Evolutionary conservation across 2,888 invertebrate species (phyloP).

Genomic region (Phragmatobia fuliginosa): DNA sequence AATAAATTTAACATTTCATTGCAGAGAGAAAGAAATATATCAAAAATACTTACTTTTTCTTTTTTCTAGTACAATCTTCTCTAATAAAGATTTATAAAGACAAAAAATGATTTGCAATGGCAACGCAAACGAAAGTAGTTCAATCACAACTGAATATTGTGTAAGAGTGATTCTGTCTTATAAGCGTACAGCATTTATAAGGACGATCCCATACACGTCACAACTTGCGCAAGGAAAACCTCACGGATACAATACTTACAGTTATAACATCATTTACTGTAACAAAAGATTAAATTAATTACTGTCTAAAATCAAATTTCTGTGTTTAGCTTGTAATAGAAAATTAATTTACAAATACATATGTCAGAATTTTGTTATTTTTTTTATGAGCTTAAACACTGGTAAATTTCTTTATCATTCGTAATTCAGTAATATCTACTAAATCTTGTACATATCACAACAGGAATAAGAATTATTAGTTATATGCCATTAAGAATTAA

Average conservation of each 20-base stretch:
- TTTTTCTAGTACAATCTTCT: too few species aligned
- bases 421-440: too few species aligned
- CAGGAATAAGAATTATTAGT: too few species aligned
- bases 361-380: too few species aligned
- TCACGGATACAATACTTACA: neutral
- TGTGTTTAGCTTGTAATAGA: neutral
- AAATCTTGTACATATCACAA: too few species aligned
- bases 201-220: neutral
- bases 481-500: too few species aligned
- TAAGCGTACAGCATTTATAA: neutral
- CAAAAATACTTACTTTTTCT: neutral
- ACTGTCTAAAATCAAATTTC: neutral
- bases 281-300: neutral
- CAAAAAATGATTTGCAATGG: too few species aligned
- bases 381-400: too few species aligned
- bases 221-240: neutral
- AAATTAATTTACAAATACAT: too few species aligned
- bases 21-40: neutral
- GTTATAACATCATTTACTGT: neutral
- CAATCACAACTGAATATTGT: neutral
- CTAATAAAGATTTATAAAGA: too few species aligned
- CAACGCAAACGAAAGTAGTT: neutral
- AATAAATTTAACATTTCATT: too few species aligned
- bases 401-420: neutral
- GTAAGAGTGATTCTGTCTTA: neutral